phyloP scores from a whole-genome alignment of 1,140 invertebrate species.

The Papilio machaon region DNA sequence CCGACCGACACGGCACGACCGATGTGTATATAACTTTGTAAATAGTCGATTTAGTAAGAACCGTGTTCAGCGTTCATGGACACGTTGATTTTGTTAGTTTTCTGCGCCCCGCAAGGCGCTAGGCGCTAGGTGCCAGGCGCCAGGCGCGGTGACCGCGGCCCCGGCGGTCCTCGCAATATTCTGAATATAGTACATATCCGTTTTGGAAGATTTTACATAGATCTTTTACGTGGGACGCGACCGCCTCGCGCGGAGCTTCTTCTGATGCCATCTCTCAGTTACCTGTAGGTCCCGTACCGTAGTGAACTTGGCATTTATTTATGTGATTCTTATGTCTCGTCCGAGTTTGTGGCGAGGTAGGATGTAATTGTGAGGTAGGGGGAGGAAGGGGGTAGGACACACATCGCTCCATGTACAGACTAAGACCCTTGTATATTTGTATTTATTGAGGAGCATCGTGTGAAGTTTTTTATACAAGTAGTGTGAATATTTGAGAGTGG shows the following conservation, averaged over 20 bases:
- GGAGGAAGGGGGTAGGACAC: conserved; percentile 58
- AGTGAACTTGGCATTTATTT: conserved; percentile 81
- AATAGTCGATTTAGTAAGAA: conserved; percentile 62
- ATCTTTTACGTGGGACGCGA: conserved; percentile 50
- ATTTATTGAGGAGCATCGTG: conserved; percentile 67
- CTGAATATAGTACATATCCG: conserved; percentile 72
- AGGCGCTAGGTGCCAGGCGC: conserved; percentile 31
- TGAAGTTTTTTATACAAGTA: conserved; percentile 67
- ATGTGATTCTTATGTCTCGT: conserved; percentile 76
- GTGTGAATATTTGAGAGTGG: conserved; percentile 75
- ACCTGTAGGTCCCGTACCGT: conserved; percentile 77
- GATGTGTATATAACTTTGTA: conserved; percentile 77
- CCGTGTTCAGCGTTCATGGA: conserved; percentile 60
- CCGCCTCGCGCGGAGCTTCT: conserved; percentile 55
- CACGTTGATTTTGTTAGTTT: conserved; percentile 44
- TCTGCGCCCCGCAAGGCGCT: conserved; percentile 1
- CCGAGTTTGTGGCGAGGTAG: conserved; percentile 73
- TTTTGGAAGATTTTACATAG: conserved; percentile 67
- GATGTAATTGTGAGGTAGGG: conserved; percentile 72
- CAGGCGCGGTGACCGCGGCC: conserved; percentile 46
- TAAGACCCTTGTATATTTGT: conserved; percentile 73
- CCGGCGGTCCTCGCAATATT: conserved; percentile 57
- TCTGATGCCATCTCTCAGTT: conserved; percentile 80
- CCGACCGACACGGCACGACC: conserved; percentile 55
- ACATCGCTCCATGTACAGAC: conserved; percentile 64